phyloP scores from a whole-genome alignment of 2,797 vertebrate genomes.

The Garrulus glandarius region DNA sequence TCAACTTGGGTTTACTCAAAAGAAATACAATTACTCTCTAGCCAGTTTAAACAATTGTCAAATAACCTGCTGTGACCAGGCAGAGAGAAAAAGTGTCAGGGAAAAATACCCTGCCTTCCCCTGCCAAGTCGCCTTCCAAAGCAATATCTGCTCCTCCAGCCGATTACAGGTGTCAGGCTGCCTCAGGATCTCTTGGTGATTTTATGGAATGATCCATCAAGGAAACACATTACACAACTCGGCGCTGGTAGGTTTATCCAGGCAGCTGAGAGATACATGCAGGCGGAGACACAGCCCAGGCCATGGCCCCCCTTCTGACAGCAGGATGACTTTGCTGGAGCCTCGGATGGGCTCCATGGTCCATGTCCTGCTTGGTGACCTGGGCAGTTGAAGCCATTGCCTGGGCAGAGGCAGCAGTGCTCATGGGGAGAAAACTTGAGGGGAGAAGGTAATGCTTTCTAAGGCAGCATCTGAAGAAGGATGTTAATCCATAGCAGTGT shows the following conservation, averaged over 20 bases:
- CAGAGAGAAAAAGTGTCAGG: not conserved
- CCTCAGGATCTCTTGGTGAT: not conserved
- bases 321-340: not conserved
- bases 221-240: not conserved
- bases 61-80: not conserved
- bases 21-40: not conserved
- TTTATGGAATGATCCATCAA: not conserved
- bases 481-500: not conserved
- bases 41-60: not conserved
- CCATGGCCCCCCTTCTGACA: accelerated
- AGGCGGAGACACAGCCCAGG: not conserved
- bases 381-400: not conserved
- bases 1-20: not conserved
- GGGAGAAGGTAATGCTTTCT: not conserved
- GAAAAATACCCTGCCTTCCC: not conserved
- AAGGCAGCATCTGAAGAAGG: not conserved
- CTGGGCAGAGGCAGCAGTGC: not conserved
- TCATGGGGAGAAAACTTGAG: not conserved
- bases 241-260: not conserved
- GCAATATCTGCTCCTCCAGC: not conserved
- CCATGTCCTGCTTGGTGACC: not conserved
- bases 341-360: not conserved
- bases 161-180: not conserved
- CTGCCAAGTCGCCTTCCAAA: not conserved
- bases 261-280: not conserved